Conservation (phyloP, 2,888 invertebrate species). For the Ganaspis brasiliensis region DNA sequence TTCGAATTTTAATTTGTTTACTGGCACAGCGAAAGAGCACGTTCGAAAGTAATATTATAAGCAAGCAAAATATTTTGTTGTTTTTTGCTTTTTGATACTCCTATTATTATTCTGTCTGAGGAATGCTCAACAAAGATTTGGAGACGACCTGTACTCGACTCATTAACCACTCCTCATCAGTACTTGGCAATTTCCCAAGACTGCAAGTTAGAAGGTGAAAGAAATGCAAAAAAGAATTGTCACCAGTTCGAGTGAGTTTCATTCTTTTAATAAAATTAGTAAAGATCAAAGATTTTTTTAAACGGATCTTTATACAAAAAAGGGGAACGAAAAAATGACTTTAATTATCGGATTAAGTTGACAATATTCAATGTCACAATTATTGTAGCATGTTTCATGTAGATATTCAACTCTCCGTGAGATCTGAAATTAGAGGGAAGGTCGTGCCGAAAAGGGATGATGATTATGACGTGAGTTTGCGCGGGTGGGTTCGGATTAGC, state of each 20-base stretch:
- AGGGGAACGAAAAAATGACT: background rate
- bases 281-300: background rate
- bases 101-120: constrained; percentile 42
- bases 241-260: background rate
- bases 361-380: background rate
- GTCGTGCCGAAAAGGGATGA: constrained; percentile 55
- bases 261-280: background rate
- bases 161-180: constrained; percentile 41
- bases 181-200: constrained; percentile 25
- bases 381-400: constrained; percentile 9
- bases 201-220: constrained; percentile 30
- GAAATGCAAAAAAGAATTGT: constrained; percentile 20
- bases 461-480: constrained; percentile 69
- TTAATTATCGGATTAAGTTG: constrained; percentile 7
- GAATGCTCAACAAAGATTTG: constrained; percentile 35
- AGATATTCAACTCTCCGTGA: constrained; percentile 48
- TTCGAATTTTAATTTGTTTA: constrained; percentile 2
- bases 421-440: constrained; percentile 61
- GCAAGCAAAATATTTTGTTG: background rate
- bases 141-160: constrained; percentile 42
- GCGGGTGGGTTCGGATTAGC: constrained; percentile 50
- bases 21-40: background rate
- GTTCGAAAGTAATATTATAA: background rate
- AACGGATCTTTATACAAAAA: too few species aligned
- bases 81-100: background rate